A percentile compares a stretch with the other conserved stretches of the same genome.
Evolutionary conservation across 2,797 vertebrate genomes (phyloP).

Genomic region (Hemitrygon akajei): DNA sequence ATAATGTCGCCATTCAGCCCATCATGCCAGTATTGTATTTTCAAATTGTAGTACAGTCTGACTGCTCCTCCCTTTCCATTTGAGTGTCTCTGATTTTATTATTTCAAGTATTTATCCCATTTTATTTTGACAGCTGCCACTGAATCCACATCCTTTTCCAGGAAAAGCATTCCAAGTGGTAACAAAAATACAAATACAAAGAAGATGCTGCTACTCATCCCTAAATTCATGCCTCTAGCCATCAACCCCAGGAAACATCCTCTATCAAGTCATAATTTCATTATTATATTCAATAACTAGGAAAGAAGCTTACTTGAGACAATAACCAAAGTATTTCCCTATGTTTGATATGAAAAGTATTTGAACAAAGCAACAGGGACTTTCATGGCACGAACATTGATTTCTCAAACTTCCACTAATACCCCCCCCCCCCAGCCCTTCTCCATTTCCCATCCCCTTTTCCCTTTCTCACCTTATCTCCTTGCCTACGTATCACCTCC

Average conservation of each 20-base stretch:
- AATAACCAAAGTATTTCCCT: not conserved
- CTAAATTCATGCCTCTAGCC: not conserved
- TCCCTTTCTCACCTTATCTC: too few relatives aligned
- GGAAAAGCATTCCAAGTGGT: not conserved
- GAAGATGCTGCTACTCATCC: not conserved
- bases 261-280: not conserved
- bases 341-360: not conserved
- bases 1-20: not conserved
- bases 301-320: not conserved
- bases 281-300: not conserved
- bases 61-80: not conserved
- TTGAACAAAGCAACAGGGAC: not conserved
- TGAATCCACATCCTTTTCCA: not conserved
- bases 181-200: not conserved
- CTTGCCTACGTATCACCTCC: too few relatives aligned
- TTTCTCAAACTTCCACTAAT: too few relatives aligned
- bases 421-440: too few relatives aligned
- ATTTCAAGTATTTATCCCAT: not conserved
- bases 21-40: not conserved
- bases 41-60: not conserved
- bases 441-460: too few relatives aligned
- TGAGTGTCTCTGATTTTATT: not conserved
- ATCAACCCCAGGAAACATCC: not conserved
- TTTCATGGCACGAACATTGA: too few relatives aligned
- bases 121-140: not conserved